Evolutionary conservation across 2,888 invertebrate genomes (phyloP), one percentile per base, ranked within the genome.

Genomic region (Chloroclystis v-ata): DNA sequence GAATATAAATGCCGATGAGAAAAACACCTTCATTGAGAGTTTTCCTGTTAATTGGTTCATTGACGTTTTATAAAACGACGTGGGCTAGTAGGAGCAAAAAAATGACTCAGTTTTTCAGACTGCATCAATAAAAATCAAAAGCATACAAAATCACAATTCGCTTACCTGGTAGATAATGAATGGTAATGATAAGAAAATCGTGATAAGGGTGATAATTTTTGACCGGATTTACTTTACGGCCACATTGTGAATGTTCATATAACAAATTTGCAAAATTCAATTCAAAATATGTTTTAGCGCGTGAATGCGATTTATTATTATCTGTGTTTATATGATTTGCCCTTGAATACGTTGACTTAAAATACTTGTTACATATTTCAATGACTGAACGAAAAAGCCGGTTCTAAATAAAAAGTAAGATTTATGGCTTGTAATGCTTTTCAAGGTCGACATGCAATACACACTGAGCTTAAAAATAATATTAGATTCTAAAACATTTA

Each of bases 181-280:
- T 26, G 8, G 32, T 20, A 33, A 42, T 24, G 38, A 43, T 43
- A 43, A 28, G 12, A 32, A 8, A 14, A 10, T 7, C 7, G 20
- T 30, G 26, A 47, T 46, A 45, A 39, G 25, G 33, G 24, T 43
- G 42, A 52, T 28, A 33, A 26, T 26, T 47, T 44, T 44, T 47
- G 28, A 43, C 37, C 30, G 28, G 40, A 51, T 49, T 52, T 47
- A 40, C 11, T 40, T 9, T 38, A 10, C 28, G 5, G 20, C 20
- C 3, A 20, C 5, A 20, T 20, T 20, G 2, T 20, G 20, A 20
- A 20, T 25, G 24, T 1, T 28, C 20, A 24, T 30, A 29, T 8
- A 9, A 26, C 7, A 20, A 20, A 20, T 20, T 20, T 20, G 20
- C 20, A 20, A n/a, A n/a, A n/a, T 20, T 20, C 20, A 2, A 28